Evolutionary conservation across 23 tunicate species (phyloP).

Genomic region (Styela plicata): DNA sequence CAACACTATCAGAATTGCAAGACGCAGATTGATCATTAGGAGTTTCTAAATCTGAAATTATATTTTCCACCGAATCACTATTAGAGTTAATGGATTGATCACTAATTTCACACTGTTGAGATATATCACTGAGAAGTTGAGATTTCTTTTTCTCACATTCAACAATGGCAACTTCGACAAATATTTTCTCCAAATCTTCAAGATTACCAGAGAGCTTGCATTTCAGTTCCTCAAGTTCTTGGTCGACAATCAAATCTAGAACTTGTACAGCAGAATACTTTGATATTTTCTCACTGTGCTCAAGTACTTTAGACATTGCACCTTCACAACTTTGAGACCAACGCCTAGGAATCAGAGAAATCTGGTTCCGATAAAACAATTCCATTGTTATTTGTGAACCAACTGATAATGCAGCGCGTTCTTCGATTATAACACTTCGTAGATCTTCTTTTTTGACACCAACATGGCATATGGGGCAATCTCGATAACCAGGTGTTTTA

Average conservation of each 20-base stretch:
- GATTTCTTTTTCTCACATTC: constrained; percentile 35
- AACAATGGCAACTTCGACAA: constrained; percentile 48
- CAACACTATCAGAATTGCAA: background rate
- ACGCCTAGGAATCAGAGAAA: constrained; percentile 10
- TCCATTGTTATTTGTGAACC: constrained; percentile 58
- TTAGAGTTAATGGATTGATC: background rate
- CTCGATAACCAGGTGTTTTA: constrained; percentile 31
- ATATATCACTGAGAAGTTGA: background rate
- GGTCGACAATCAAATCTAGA: constrained; percentile 28
- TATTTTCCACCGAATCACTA: background rate
- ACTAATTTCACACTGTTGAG: background rate
- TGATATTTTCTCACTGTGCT: constrained; percentile 8
- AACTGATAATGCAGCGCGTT: background rate
- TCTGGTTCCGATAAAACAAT: constrained; percentile 32
- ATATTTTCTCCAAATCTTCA: constrained; percentile 61
- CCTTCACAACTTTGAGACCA: background rate
- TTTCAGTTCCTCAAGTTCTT: constrained; percentile 49
- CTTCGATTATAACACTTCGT: constrained; percentile 32
- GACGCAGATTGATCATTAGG: background rate
- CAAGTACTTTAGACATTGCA: background rate
- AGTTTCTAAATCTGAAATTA: background rate
- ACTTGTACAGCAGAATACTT: constrained; percentile 32
- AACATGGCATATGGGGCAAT: constrained; percentile 83
- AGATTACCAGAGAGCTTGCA: constrained; percentile 52
- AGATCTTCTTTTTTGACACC: constrained; percentile 58